A percentile compares a stretch with the other conserved stretches of the same genome.
Conservation (phyloP, 2,797 vertebrate genomes). For the Iguana delicatissima region DNA sequence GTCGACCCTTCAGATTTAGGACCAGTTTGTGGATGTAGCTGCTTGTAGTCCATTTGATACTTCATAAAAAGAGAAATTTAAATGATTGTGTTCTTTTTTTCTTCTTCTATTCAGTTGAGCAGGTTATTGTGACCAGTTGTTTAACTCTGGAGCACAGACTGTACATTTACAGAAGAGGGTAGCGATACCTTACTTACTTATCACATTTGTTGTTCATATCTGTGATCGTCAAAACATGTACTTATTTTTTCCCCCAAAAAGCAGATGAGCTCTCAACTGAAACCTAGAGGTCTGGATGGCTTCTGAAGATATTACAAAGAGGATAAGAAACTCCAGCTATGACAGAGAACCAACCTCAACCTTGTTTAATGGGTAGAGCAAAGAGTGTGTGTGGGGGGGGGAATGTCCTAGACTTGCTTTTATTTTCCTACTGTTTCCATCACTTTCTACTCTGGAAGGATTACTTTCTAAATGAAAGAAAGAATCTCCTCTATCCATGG, state of each 20-base stretch:
- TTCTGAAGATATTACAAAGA: neutral
- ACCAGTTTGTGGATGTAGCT: neutral
- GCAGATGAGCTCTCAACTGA: neutral
- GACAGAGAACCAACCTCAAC: neutral
- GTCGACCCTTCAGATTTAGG: neutral
- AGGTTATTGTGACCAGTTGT: slow-evolving; percentile 49
- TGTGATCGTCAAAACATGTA: neutral
- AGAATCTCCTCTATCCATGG: neutral
- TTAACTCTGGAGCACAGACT: slow-evolving; percentile 27
- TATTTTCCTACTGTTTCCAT: neutral
- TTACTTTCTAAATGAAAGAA: neutral
- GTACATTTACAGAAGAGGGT: slow-evolving; percentile 35
- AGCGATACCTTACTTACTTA: slow-evolving; percentile 24
- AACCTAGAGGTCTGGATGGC: slow-evolving; percentile 15
- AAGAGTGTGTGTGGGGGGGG: neutral
- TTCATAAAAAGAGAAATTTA: neutral
- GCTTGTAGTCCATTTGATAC: slow-evolving; percentile 36
- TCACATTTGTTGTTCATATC: slow-evolving; percentile 14
- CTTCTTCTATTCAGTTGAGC: slow-evolving; percentile 21
- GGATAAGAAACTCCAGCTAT: neutral
- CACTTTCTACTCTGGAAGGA: neutral
- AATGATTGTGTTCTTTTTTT: slow-evolving; percentile 52
- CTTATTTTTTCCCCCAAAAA: neutral
- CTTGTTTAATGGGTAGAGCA: neutral
- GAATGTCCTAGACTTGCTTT: neutral